Evolutionary conservation across 2,113 vertebrate genomes (phyloP).

Genomic region (Mustela nigripes): DNA sequence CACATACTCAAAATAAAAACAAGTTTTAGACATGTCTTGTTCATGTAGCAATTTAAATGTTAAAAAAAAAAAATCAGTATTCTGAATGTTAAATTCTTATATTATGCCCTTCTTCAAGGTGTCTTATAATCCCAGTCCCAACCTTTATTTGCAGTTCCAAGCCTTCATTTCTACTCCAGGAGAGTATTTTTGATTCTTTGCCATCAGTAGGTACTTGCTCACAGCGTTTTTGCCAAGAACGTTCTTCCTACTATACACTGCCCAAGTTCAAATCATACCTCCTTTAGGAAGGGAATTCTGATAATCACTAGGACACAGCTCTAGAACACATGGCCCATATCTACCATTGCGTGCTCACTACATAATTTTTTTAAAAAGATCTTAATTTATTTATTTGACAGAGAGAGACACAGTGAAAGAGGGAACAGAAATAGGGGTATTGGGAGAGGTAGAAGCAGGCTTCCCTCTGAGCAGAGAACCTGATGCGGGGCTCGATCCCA

Average conservation of each 20-base stretch:
- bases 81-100: slow-evolving; percentile 21
- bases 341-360: neutral
- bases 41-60: neutral
- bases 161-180: neutral
- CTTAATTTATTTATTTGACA: too few relatives aligned
- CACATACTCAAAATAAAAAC: neutral
- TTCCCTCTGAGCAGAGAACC: too few relatives aligned
- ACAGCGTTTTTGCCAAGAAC: neutral
- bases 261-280: neutral
- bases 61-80: neutral
- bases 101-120: neutral
- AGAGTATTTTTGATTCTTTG: neutral
- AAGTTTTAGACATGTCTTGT: neutral
- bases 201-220: neutral
- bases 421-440: too few relatives aligned
- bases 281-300: neutral
- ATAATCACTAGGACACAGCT: neutral
- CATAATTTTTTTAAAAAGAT: neutral
- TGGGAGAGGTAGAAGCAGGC: too few relatives aligned
- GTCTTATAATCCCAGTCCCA: neutral
- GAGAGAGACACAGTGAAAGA: too few relatives aligned
- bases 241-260: neutral
- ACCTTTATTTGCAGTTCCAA: neutral
- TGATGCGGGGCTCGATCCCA: too few relatives aligned
- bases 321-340: neutral